These are phyloP conservation scores for Sander vitreus DNA, from an alignment of 2,113 vertebrate genomes.

Conservation along the genomic window DNA sequence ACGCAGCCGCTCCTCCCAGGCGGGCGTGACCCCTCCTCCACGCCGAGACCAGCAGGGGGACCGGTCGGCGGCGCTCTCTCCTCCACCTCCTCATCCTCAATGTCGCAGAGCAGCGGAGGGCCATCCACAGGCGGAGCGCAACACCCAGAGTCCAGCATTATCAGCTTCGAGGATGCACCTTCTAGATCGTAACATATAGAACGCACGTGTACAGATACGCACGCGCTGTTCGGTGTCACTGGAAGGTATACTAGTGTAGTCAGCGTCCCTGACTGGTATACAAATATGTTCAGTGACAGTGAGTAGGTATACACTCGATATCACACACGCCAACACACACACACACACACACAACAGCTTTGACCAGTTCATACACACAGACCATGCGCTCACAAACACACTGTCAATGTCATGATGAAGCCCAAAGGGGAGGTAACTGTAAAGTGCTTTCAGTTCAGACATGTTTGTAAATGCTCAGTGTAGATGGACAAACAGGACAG, in stretches of 20 bases:
- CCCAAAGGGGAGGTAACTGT: slow-evolving; percentile 39
- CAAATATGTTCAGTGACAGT: slow-evolving; percentile 42
- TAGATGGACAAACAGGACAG: slow-evolving; percentile 31
- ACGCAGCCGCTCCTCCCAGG: slow-evolving; percentile 80
- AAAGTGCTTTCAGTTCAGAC: slow-evolving; percentile 59
- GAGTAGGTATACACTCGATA: slow-evolving; percentile 46
- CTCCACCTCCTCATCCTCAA: slow-evolving; percentile 50
- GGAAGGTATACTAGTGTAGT: slow-evolving; percentile 49
- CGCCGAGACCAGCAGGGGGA: slow-evolving; percentile 56
- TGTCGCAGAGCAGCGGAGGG: slow-evolving; percentile 46
- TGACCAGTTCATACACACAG: slow-evolving; percentile 42
- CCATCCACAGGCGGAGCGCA: slow-evolving; percentile 75
- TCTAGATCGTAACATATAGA: slow-evolving; percentile 86
- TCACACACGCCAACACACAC: slow-evolving; percentile 32
- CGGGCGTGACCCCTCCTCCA: slow-evolving; percentile 66
- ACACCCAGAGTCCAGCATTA: slow-evolving; percentile 90
- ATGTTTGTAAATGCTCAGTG: slow-evolving; percentile 50
- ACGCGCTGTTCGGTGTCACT: slow-evolving; percentile 48
- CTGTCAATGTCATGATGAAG: slow-evolving; percentile 36
- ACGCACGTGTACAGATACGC: slow-evolving; percentile 26
- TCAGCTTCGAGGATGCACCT: slow-evolving; percentile 93
- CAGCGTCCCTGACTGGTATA: slow-evolving; percentile 58
- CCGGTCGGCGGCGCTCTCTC: slow-evolving; percentile 69
- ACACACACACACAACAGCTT: slow-evolving; percentile 29
- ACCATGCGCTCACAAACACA: slow-evolving; percentile 28